Conservation (phyloP, 2,113 vertebrate genomes). For the Pterocles gutturalis region DNA sequence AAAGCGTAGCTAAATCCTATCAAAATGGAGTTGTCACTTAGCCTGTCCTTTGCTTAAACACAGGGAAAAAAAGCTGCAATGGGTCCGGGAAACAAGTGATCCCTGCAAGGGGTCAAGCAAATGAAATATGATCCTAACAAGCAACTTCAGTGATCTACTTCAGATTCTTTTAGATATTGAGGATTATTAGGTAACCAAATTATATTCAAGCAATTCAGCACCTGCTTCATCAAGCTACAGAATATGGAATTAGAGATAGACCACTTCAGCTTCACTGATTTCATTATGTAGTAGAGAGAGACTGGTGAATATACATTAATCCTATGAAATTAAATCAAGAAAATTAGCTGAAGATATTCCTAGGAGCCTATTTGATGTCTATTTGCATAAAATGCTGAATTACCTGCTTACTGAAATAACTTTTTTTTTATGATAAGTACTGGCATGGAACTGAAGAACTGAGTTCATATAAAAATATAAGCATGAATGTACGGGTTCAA, state of each 20-base stretch:
- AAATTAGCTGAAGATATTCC: conserved; percentile 76
- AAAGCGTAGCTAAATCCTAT: not conserved
- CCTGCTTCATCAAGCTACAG: conserved; percentile 80
- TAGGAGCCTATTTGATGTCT: conserved; percentile 67
- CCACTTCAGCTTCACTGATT: conserved; percentile 78
- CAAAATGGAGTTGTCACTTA: not conserved
- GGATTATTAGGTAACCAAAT: conserved; percentile 72
- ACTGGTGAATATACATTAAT: conserved; percentile 78
- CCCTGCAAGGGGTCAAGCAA: not conserved
- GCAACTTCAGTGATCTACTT: not conserved
- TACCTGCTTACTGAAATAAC: conserved; percentile 41
- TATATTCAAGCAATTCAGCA: conserved; percentile 75
- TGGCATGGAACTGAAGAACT: conserved; percentile 39
- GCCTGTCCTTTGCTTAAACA: not conserved
- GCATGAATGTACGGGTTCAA: not conserved
- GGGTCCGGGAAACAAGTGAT: not conserved
- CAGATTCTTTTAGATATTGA: conserved; percentile 38
- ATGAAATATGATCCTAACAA: not conserved
- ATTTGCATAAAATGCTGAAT: conserved; percentile 75
- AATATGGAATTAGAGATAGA: conserved; percentile 72
- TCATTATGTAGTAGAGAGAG: conserved; percentile 72
- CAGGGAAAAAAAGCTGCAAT: not conserved
- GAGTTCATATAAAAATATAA: not conserved
- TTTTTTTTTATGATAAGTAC: not conserved
- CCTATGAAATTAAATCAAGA: conserved; percentile 80